A percentile compares a stretch with the other conserved stretches of the same genome.
Evolutionary conservation across 2,113 vertebrate species (phyloP).

Genomic region (Hippopotamus amphibius): DNA sequence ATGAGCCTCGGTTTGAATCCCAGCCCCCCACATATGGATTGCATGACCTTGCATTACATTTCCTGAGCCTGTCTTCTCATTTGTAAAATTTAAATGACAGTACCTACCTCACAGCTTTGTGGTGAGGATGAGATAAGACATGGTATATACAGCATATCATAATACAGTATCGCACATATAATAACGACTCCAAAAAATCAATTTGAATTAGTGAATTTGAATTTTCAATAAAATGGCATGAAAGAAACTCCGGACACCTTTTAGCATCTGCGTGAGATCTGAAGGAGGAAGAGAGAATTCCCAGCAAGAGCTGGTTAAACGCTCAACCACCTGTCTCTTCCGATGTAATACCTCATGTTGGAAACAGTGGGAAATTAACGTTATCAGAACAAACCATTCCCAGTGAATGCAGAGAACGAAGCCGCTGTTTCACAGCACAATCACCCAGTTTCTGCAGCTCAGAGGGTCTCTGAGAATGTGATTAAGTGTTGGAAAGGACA

Average conservation of each 20-base stretch:
- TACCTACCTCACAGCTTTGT: not conserved
- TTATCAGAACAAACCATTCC: conserved; percentile 20
- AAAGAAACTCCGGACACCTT: not conserved
- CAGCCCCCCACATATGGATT: not conserved
- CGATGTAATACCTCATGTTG: not conserved
- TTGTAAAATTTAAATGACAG: conserved; percentile 50
- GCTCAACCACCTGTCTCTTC: not conserved
- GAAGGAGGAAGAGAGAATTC: conserved; percentile 45
- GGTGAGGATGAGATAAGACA: conserved; percentile 14
- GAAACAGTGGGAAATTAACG: conserved; percentile 5
- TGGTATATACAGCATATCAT: not conserved
- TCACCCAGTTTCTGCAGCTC: not conserved
- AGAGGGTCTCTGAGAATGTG: not conserved
- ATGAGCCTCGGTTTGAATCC: conserved; percentile 38
- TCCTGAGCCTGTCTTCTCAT: not conserved
- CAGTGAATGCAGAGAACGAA: not conserved
- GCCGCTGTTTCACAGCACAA: not conserved
- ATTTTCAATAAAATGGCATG: conserved; percentile 33
- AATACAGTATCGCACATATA: not conserved
- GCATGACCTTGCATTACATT: not conserved
- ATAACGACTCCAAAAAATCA: not conserved
- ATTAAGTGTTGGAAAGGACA: not conserved
- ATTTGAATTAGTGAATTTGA: conserved; percentile 35
- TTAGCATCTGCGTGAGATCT: conserved; percentile 46
- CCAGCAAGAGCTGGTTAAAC: not conserved